Conservation (phyloP, 2,797 vertebrate genomes). For the Oryzias dopingdopingensis region DNA sequence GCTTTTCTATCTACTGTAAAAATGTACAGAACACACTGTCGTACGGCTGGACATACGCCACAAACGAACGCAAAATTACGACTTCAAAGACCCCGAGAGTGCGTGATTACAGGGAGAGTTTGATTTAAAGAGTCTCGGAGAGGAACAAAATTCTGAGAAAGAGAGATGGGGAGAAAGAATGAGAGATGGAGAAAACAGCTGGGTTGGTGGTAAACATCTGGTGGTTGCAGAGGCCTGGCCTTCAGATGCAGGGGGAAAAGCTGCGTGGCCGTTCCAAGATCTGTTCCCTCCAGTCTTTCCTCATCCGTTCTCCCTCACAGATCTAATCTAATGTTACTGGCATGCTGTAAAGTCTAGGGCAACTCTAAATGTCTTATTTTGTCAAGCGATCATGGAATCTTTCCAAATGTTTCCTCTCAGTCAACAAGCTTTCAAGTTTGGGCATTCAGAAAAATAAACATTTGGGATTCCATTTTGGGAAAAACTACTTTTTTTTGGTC, state of each 20-base stretch:
- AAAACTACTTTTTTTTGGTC: too few relatives aligned
- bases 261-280: constrained; percentile 36
- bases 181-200: constrained; percentile 63
- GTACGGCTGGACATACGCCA: constrained; percentile 62
- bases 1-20: constrained; percentile 41
- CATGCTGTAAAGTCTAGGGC: constrained; percentile 21
- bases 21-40: constrained; percentile 46
- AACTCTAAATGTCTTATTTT: constrained; percentile 11
- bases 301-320: constrained; percentile 20
- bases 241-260: constrained; percentile 49
- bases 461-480: too few relatives aligned
- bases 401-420: too few relatives aligned
- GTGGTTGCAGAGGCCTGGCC: constrained; percentile 50
- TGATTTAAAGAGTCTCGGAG: constrained; percentile 52
- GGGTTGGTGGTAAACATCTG: constrained; percentile 72
- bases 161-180: constrained; percentile 34
- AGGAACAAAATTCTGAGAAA: constrained; percentile 23
- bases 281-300: constrained; percentile 42
- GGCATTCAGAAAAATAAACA: too few relatives aligned
- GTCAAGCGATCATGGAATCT: background rate
- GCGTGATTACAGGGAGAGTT: constrained; percentile 70
- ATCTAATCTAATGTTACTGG: constrained; percentile 34
- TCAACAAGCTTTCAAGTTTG: too few relatives aligned
- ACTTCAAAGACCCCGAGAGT: constrained; percentile 65
- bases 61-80: background rate